A percentile compares a stretch with the other conserved stretches of the same genome.
phyloP scores from a whole-genome alignment of 23 tunicate species.

The Styela clava region DNA sequence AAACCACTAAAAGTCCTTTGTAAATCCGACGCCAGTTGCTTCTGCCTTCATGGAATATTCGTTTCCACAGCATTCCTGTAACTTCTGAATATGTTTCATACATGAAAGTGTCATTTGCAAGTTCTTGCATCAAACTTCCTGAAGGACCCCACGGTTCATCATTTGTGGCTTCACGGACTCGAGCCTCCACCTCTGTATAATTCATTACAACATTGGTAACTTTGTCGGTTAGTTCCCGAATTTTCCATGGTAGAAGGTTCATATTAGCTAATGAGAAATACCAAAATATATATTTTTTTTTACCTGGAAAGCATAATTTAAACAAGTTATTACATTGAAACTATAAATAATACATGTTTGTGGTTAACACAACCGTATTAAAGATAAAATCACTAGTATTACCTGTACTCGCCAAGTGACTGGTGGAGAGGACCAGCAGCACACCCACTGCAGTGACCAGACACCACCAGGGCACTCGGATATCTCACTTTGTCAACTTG shows the following conservation, averaged over 20 bases:
- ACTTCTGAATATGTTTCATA: conserved; percentile 90
- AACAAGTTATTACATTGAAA: too few species aligned
- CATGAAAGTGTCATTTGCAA: conserved; percentile 84
- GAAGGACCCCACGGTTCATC: conserved; percentile 99
- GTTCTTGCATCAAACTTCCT: conserved; percentile 89
- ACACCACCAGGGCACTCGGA: too few species aligned
- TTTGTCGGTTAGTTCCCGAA: conserved; percentile 81
- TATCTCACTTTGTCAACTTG: too few species aligned
- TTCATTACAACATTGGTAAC: conserved; percentile 99
- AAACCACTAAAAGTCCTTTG: conserved; percentile 66
- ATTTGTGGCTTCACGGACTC: conserved; percentile 90
- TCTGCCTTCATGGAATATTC: conserved; percentile 92
- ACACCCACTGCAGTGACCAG: too few species aligned
- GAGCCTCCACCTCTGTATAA: conserved; percentile 85
- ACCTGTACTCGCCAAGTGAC: too few species aligned
- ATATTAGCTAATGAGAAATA: conserved; percentile 23
- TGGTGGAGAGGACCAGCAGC: too few species aligned
- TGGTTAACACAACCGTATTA: too few species aligned
- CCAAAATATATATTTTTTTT: too few species aligned
- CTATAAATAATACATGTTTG: too few species aligned
- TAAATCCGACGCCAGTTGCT: conserved; percentile 82
- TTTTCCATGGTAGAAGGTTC: conserved; percentile 77
- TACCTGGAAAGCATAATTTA: too few species aligned
- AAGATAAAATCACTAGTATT: too few species aligned
- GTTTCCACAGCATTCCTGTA: conserved; percentile 98